These are phyloP conservation scores for Denticeps clupeoides DNA, from an alignment of 2,797 vertebrate species.

Conservation along the genomic window DNA sequence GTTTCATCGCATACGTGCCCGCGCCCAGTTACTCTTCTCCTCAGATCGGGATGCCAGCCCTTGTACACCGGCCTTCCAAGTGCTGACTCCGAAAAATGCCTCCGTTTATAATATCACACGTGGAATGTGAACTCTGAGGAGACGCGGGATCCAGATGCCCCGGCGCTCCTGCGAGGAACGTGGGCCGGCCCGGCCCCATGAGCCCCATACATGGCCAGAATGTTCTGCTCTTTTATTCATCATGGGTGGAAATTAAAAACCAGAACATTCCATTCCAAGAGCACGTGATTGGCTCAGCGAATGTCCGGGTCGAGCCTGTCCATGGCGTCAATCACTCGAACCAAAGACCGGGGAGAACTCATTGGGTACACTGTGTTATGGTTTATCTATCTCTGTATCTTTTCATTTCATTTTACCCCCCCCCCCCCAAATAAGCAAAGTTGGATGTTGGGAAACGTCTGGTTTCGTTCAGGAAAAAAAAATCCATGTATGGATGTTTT, in stretches of 20 bases:
- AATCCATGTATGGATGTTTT: too few relatives aligned
- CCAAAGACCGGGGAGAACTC: neutral
- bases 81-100: slow-evolving; percentile 22
- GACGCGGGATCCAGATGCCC: slow-evolving; percentile 19
- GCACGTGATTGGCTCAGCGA: slow-evolving; percentile 19
- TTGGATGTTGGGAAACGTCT: too few relatives aligned
- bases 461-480: too few relatives aligned
- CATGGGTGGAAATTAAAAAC: slow-evolving; percentile 19
- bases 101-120: slow-evolving; percentile 25
- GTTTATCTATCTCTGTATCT: neutral
- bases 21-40: too few relatives aligned
- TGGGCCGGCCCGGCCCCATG: too few relatives aligned
- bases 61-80: slow-evolving; percentile 12
- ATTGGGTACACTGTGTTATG: too few relatives aligned
- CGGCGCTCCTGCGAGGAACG: too few relatives aligned
- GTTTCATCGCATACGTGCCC: too few relatives aligned
- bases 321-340: slow-evolving; percentile 1
- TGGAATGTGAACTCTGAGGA: slow-evolving; percentile 29
- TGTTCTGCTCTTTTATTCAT: slow-evolving; percentile 28
- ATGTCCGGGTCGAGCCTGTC: slow-evolving; percentile 6
- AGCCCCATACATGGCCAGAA: slow-evolving; percentile 19
- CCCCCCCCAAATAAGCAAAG: too few relatives aligned
- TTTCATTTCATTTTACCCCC: slow-evolving; percentile 9
- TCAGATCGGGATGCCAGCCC: slow-evolving; percentile 12
- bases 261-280: slow-evolving; percentile 27